Conservation (phyloP, 2,888 invertebrate species). For the Azorinus chamasolen region DNA sequence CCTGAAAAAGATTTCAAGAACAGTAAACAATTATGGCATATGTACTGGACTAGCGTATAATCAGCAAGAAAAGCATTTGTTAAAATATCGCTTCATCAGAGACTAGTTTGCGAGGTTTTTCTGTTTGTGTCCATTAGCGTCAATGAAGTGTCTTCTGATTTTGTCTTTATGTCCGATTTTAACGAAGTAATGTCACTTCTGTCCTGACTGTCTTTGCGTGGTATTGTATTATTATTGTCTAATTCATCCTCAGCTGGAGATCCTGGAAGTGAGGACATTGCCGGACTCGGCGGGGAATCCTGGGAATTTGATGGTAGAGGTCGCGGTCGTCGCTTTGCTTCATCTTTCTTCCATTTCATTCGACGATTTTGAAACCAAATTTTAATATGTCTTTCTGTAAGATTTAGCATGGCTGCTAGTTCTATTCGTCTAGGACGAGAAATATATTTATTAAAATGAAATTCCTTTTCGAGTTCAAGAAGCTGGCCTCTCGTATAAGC, state of each 20-base stretch:
- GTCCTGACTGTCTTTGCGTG: conserved; percentile 38
- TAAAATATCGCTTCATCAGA: too few species aligned
- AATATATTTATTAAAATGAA: conserved; percentile 99
- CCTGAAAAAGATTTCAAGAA: too few species aligned
- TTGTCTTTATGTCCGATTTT: conserved; percentile 36
- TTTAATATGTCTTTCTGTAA: conserved; percentile 96
- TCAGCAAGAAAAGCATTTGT: too few species aligned
- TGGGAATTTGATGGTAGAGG: conserved; percentile 58
- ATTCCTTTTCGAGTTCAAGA: conserved; percentile 98
- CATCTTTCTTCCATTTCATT: conserved; percentile 86
- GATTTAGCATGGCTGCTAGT: conserved; percentile 97
- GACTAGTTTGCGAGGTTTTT: too few species aligned
- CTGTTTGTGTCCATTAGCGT: conserved; percentile 11
- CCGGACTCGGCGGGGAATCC: conserved; percentile 67
- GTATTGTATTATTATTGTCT: conserved; percentile 61
- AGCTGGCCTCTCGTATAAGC: conserved; percentile 99
- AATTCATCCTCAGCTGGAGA: conserved; percentile 47
- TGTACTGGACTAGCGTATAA: too few species aligned
- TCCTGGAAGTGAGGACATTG: conserved; percentile 57
- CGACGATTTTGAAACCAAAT: conserved; percentile 88
- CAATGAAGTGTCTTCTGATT: conserved; percentile 15
- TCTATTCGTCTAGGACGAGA: conserved; percentile 98
- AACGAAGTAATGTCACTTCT: conserved; percentile 35
- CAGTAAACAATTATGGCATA: too few species aligned
- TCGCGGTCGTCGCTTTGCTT: conserved; percentile 82